phyloP scores from a whole-genome alignment of 1,140 invertebrate species.

The Linepithema humile region DNA sequence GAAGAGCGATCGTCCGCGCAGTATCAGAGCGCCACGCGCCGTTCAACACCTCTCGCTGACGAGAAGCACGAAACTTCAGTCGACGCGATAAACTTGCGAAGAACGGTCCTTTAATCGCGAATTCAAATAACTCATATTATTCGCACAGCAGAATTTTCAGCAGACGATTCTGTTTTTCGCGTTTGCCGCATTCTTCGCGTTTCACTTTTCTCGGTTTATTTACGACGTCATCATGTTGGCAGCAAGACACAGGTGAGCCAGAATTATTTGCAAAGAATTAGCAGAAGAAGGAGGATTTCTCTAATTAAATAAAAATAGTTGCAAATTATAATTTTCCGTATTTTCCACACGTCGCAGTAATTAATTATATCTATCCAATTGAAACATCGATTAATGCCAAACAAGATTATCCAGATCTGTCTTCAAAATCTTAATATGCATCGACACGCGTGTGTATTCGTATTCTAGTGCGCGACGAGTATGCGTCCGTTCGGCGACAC shows the following conservation, averaged over 20 bases:
- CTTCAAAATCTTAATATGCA: neutral
- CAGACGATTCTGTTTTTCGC: conserved; percentile 65
- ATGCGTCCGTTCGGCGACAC: neutral
- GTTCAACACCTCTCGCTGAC: conserved; percentile 19
- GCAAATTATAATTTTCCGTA: neutral
- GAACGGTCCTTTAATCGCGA: conserved; percentile 30
- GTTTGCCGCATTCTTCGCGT: conserved; percentile 64
- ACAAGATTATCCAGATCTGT: no score
- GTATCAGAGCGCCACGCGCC: conserved; percentile 1
- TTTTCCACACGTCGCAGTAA: no score
- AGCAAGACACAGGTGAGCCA: conserved; percentile 76
- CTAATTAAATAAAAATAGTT: neutral
- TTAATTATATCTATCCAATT: no score
- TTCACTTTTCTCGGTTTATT: neutral
- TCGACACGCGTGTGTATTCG: neutral
- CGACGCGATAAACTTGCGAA: conserved; percentile 45
- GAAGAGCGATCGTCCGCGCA: conserved; percentile 40
- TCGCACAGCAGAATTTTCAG: neutral
- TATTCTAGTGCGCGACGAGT: neutral
- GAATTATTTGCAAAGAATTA: neutral
- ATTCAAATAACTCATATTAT: neutral
- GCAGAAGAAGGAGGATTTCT: neutral
- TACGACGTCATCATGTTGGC: conserved; percentile 70
- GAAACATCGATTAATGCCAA: no score
- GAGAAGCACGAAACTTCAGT: conserved; percentile 61